Conservation (phyloP, 2,888 invertebrate genomes). For the Troides aeacus region DNA sequence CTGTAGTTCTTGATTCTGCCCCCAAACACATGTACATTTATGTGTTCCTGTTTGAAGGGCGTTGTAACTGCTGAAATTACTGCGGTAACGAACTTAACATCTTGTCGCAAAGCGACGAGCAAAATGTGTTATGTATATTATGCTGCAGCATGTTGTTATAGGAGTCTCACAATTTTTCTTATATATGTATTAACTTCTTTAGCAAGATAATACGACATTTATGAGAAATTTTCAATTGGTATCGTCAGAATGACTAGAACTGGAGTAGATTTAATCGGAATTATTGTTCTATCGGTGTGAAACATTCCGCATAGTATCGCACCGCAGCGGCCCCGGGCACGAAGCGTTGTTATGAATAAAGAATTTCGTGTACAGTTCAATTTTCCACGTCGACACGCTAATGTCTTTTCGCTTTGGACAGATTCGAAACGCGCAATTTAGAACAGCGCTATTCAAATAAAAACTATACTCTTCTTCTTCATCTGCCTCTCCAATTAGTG, state of each 20-base stretch:
- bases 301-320: slow-evolving; percentile 43
- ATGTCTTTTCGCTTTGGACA: slow-evolving; percentile 47
- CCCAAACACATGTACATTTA: too few species aligned
- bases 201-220: background rate
- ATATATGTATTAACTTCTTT: too few species aligned
- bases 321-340: slow-evolving; percentile 45
- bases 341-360: slow-evolving; percentile 64
- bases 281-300: slow-evolving; percentile 52
- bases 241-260: slow-evolving; percentile 2
- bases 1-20: too few species aligned
- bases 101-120: too few species aligned
- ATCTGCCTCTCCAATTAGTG: too few species aligned
- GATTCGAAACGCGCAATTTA: slow-evolving; percentile 33
- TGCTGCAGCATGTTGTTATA: too few species aligned
- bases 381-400: slow-evolving; percentile 58
- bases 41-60: too few species aligned
- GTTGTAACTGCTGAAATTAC: too few species aligned
- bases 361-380: slow-evolving; percentile 59
- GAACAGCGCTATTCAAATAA: slow-evolving; percentile 28
- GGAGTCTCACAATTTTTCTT: too few species aligned
- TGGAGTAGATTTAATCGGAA: slow-evolving; percentile 53
- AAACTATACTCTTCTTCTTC: too few species aligned
- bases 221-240: slow-evolving; percentile 9
- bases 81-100: too few species aligned
- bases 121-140: too few species aligned